phyloP scores from a whole-genome alignment of 2,888 invertebrate genomes.

The Lithophane leautieri region DNA sequence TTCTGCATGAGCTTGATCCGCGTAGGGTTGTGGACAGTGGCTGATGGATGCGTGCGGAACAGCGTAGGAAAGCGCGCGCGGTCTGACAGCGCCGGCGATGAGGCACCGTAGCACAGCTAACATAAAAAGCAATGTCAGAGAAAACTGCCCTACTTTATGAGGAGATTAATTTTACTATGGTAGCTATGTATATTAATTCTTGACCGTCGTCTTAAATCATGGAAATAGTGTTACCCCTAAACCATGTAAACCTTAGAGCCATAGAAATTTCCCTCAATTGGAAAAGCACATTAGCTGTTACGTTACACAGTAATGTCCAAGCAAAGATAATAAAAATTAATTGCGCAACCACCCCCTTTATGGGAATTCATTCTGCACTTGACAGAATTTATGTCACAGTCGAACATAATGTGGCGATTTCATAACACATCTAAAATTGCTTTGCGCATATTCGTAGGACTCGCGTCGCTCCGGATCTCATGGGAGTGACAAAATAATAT shows the following conservation, averaged over 20 bases:
- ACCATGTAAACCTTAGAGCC: background rate
- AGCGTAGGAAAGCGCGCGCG: conserved; percentile 99
- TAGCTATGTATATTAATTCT: background rate
- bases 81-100: conserved; percentile 99
- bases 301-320: conserved; percentile 16
- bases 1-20: conserved; percentile 98
- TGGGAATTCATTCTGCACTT: conserved; percentile 48
- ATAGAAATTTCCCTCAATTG: background rate
- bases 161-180: background rate
- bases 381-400: conserved; percentile 43
- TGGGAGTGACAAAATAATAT: conserved; percentile 55
- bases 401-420: conserved; percentile 45
- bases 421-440: conserved; percentile 54
- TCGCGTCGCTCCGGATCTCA: conserved; percentile 35
- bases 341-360: conserved; percentile 22
- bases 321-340: conserved; percentile 40
- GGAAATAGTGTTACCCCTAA: background rate
- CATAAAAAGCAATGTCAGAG: conserved; percentile 24
- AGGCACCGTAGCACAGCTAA: conserved; percentile 99
- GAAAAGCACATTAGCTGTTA: conserved; percentile 6
- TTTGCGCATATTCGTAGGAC: conserved; percentile 45
- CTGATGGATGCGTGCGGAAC: conserved; percentile 99
- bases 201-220: background rate
- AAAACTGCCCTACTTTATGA: background rate
- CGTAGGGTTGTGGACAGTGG: conserved; percentile 99